These are phyloP conservation scores for Heliconius hewitsoni DNA, from an alignment of 1,140 invertebrate species.

Conservation along the genomic window DNA sequence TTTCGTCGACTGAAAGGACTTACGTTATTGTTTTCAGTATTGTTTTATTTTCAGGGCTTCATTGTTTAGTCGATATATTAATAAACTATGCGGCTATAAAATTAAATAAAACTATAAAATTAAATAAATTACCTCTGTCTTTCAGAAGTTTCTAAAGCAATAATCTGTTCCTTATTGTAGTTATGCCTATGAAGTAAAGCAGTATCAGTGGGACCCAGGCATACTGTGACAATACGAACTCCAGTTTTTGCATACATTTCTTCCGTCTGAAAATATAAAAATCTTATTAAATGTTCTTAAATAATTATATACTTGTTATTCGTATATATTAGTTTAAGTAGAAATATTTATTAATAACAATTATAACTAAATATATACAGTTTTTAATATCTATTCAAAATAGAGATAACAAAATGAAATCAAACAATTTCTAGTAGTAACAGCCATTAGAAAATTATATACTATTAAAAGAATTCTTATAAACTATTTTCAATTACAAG, in stretches of 20 bases:
- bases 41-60: not conserved
- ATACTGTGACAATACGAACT: constrained; percentile 75
- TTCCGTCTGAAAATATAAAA: constrained; percentile 55
- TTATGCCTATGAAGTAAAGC: constrained; percentile 61
- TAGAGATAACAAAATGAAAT: no score
- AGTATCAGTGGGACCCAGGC: constrained; percentile 78
- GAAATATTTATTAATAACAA: no score
- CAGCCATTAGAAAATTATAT: no score
- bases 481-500: no score
- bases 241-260: constrained; percentile 57
- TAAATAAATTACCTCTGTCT: constrained; percentile 60
- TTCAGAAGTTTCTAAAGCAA: constrained; percentile 48
- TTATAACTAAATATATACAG: no score
- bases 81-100: no score
- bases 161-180: constrained; percentile 50
- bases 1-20: not conserved
- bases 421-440: no score
- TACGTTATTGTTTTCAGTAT: not conserved
- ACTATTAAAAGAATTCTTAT: no score
- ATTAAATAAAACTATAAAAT: not conserved
- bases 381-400: no score
- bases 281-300: not conserved
- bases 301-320: no score
- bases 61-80: not conserved
- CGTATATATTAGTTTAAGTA: no score